Percentiles rank a stretch among this genome's conserved stretches.
phyloP scores from a whole-genome alignment of 2,113 vertebrate genomes.

The Ictidomys tridecemlineatus region DNA sequence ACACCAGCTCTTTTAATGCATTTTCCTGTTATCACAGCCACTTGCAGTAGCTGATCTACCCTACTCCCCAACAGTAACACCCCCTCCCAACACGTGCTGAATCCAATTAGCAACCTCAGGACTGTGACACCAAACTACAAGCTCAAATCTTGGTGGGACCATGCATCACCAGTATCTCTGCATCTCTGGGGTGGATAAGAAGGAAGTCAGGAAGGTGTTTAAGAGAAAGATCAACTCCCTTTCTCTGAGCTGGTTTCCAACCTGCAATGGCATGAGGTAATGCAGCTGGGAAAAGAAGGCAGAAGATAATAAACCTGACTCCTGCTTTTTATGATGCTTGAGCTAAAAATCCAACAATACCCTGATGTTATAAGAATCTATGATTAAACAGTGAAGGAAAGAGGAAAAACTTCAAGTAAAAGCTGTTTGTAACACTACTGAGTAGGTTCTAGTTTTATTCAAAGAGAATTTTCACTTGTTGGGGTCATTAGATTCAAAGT shows the following conservation, averaged over 20 bases:
- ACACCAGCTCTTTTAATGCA: conserved; percentile 75
- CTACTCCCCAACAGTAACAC: conserved; percentile 23
- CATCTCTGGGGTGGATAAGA: neutral
- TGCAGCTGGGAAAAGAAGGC: neutral
- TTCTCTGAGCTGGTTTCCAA: neutral
- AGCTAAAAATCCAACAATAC: neutral
- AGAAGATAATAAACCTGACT: neutral
- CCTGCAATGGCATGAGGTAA: neutral
- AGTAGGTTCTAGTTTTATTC: conserved; percentile 52
- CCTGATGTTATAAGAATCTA: neutral
- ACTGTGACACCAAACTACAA: conserved; percentile 13
- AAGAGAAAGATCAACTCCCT: neutral
- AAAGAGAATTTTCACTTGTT: conserved; percentile 71
- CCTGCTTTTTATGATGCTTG: neutral
- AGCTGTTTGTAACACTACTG: conserved; percentile 63
- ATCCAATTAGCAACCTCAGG: conserved; percentile 46
- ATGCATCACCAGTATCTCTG: too few species aligned
- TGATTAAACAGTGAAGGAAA: neutral
- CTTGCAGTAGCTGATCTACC: conserved; percentile 63
- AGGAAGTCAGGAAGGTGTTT: neutral
- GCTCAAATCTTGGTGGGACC: neutral
- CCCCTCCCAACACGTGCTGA: neutral
- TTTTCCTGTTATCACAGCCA: conserved; percentile 80
- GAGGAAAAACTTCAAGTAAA: conserved; percentile 51
- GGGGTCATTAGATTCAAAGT: conserved; percentile 72